phyloP scores from a whole-genome alignment of 1,140 invertebrate species.

The Diabrotica virgifera region DNA sequence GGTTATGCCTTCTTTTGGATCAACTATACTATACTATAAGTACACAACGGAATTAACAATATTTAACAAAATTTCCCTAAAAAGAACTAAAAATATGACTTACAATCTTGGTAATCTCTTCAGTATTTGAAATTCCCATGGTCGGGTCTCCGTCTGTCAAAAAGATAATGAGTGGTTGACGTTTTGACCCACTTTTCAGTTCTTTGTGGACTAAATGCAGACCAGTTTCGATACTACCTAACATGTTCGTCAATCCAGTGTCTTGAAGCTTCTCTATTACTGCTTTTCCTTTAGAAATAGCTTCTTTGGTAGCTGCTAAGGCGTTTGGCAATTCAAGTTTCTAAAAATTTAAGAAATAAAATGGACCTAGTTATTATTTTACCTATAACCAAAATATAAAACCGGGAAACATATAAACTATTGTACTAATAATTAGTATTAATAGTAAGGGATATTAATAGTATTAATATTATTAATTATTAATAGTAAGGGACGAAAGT shows the following conservation, averaged over 20 bases:
- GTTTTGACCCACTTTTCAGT: constrained; percentile 44
- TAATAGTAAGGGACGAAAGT: too few species aligned
- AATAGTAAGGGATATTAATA: too few species aligned
- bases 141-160: constrained; percentile 72
- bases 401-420: too few species aligned
- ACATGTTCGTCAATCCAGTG: constrained; percentile 62
- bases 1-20: too few species aligned
- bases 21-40: too few species aligned
- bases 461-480: too few species aligned
- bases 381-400: too few species aligned
- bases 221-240: constrained; percentile 55
- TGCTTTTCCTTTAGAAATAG: constrained; percentile 55
- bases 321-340: neutral
- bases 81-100: neutral
- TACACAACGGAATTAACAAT: too few species aligned
- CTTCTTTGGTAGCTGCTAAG: constrained; percentile 27
- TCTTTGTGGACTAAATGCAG: constrained; percentile 40
- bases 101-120: constrained; percentile 33
- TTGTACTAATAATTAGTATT: too few species aligned
- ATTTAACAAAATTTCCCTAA: too few species aligned
- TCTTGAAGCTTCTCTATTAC: constrained; percentile 55
- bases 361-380: too few species aligned
- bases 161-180: constrained; percentile 65
- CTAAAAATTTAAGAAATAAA: neutral
- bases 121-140: constrained; percentile 54